A percentile compares a stretch with the other conserved stretches of the same genome.
Conservation (phyloP, 2,888 invertebrate genomes). For the Diadegma fenestrale region DNA sequence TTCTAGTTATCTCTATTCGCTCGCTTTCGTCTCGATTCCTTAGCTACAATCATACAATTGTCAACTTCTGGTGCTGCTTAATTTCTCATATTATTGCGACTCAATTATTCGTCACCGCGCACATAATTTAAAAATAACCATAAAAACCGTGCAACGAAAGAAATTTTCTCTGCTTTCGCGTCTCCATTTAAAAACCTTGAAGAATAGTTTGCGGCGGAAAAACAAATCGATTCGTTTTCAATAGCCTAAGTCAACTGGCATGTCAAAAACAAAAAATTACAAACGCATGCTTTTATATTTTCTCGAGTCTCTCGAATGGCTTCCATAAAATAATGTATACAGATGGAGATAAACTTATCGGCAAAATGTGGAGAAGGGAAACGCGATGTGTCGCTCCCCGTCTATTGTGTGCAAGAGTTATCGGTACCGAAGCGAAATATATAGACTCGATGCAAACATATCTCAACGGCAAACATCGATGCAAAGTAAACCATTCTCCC, state of each 20-base stretch:
- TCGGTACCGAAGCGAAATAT: slow-evolving; percentile 20
- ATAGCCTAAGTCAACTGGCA: background rate
- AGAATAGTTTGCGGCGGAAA: slow-evolving; percentile 39
- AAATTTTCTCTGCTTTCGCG: background rate
- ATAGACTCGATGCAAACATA: slow-evolving; percentile 30
- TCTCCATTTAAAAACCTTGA: slow-evolving; percentile 55
- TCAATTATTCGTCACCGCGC: background rate
- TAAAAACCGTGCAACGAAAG: background rate
- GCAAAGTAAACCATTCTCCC: slow-evolving; percentile 36
- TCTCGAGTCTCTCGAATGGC: slow-evolving; percentile 69
- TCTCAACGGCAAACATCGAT: slow-evolving; percentile 31
- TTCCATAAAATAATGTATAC: slow-evolving; percentile 70
- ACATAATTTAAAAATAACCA: background rate
- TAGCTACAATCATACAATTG: slow-evolving; percentile 70
- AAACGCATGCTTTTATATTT: slow-evolving; percentile 71
- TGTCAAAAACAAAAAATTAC: slow-evolving; percentile 79
- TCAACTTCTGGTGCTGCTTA: slow-evolving; percentile 50
- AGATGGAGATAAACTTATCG: slow-evolving; percentile 8
- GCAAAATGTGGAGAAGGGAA: slow-evolving; percentile 8
- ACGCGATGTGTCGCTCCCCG: slow-evolving; percentile 20
- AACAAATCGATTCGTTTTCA: background rate
- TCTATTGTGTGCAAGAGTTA: slow-evolving; percentile 35
- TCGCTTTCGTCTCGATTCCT: slow-evolving; percentile 56
- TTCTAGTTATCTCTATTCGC: slow-evolving; percentile 56
- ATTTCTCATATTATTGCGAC: slow-evolving; percentile 54